Evolutionary conservation across 2,797 vertebrate genomes (phyloP), one percentile per base, ranked within the genome.

Genomic region (Rhinichthys osculus): DNA sequence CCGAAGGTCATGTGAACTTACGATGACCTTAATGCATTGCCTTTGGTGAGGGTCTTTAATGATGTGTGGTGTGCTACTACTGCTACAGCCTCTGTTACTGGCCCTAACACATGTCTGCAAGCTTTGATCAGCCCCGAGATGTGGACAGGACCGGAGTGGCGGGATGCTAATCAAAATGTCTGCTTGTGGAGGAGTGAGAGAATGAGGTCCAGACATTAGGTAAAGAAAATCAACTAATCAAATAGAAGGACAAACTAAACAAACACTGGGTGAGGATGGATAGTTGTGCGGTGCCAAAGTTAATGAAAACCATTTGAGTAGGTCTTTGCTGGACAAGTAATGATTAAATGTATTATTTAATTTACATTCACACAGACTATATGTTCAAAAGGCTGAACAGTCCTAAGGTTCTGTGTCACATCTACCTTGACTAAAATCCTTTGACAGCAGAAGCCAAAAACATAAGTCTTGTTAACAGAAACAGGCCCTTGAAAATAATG

Each of bases 41-140:
- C 87, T 87, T 87, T 27, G 78, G 57, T 69, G 72, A 78, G 83
- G 23, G 27, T 74, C 73, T 81, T 88, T 89, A 90, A 89, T 90
- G 87, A 91, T 90, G 89, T 91, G 84, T 38, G 38, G 38, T 38
- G 38, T 89, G 85, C 81, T 85, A 85, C 90, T 86, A 88, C 87
- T 70, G 85, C 88, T 85, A 78, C 86, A 50, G 42, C 66, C 85
- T 50, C 86, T 72, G 62, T 85, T 74, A 73, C 84, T 85, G 80
- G 79, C 77, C 73, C 82, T 74, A 90, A 88, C 86, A 90, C 90
- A 91, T 88, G 91, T 90, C 88, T 85, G 83, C 42, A 57, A 66
- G 80, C 90, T 92, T 93, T 93, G 91, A 92, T 92, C 91, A 91
- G 70, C 57, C 47, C 72, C 8, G 70, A 72, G 78, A 85, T 67